Evolutionary conservation across 2,888 invertebrate genomes (phyloP).

Genomic region (Elmis aenea): DNA sequence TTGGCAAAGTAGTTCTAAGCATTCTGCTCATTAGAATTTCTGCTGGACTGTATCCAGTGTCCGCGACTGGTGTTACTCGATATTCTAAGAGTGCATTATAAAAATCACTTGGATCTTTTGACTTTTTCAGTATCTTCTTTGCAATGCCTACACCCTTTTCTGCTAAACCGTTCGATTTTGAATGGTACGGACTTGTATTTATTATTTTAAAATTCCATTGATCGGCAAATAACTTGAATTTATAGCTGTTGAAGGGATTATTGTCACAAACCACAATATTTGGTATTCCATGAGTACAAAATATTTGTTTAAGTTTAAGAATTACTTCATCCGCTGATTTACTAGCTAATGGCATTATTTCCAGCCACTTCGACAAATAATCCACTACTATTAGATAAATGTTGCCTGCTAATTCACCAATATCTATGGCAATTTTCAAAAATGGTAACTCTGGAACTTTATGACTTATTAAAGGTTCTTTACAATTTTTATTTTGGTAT

Average conservation of each 20-base stretch:
- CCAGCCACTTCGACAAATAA: neutral
- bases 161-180: too few species aligned
- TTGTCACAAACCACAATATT: slow-evolving; percentile 16
- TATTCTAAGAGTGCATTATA: slow-evolving; percentile 10
- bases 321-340: neutral
- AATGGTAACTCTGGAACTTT: too few species aligned
- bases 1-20: slow-evolving; percentile 10
- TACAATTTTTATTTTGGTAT: slow-evolving; percentile 4
- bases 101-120: slow-evolving; percentile 11
- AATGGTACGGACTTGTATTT: slow-evolving; percentile 18
- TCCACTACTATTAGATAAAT: neutral
- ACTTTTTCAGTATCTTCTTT: slow-evolving; percentile 1
- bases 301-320: neutral
- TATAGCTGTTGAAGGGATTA: slow-evolving; percentile 14
- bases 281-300: slow-evolving; percentile 9
- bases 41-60: slow-evolving; percentile 7
- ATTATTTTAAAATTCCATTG: slow-evolving; percentile 17
- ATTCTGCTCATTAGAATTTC: slow-evolving; percentile 10
- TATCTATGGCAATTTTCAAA: neutral
- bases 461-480: slow-evolving; percentile 10
- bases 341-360: neutral
- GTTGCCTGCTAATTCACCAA: neutral
- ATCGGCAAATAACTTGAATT: slow-evolving; percentile 15
- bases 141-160: slow-evolving; percentile 9
- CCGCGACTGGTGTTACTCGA: slow-evolving; percentile 10